Evolutionary conservation across 2,113 vertebrate genomes (phyloP).

Genomic region (Cephalopholis sonnerati): DNA sequence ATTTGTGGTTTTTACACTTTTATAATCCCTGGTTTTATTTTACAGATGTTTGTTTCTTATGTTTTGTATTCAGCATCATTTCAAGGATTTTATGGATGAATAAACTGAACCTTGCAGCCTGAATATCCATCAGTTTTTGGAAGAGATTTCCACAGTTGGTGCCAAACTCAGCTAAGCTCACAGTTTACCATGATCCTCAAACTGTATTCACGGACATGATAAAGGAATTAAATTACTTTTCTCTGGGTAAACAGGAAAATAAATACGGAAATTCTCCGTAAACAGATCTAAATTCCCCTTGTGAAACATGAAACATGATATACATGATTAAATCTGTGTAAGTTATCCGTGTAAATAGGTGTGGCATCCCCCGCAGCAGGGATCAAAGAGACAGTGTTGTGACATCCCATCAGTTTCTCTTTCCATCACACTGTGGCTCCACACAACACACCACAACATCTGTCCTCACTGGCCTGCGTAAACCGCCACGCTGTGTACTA

Average conservation of each 20-base stretch:
- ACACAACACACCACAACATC: conserved; percentile 31
- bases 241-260: background rate
- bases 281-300: background rate
- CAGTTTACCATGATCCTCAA: conserved; percentile 11
- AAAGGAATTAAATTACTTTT: background rate
- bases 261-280: background rate
- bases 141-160: background rate
- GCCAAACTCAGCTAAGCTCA: background rate
- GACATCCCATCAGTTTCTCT: conserved; percentile 31
- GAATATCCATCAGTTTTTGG: background rate
- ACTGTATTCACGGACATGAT: background rate
- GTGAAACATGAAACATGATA: background rate
- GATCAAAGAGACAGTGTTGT: conserved; percentile 15
- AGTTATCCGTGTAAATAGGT: background rate
- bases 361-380: background rate
- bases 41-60: background rate
- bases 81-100: background rate
- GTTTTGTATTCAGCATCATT: background rate
- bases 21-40: background rate
- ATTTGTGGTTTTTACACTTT: background rate
- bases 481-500: conserved; percentile 18
- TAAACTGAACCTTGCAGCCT: background rate
- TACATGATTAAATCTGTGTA: background rate
- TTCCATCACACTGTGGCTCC: conserved; percentile 1
- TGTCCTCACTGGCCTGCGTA: conserved; percentile 17